These are phyloP conservation scores for Sebastes hubbsi DNA, from an alignment of 2,797 vertebrate genomes.

Conservation along the genomic window DNA sequence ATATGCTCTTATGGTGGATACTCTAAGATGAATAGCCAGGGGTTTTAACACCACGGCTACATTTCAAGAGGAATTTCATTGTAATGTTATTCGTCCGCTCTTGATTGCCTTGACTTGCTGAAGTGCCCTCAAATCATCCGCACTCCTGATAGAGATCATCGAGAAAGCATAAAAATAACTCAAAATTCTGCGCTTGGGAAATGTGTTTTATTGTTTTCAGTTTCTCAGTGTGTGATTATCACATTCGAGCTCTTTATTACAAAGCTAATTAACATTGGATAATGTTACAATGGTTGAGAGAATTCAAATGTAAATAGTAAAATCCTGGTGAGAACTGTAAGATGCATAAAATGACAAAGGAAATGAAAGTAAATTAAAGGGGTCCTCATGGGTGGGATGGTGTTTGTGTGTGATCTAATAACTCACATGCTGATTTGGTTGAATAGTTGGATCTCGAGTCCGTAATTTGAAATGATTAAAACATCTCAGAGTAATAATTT, in stretches of 20 bases:
- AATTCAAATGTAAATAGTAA: constrained; percentile 4
- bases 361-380: background rate
- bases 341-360: background rate
- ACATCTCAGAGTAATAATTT: background rate
- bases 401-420: background rate
- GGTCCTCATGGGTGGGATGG: background rate
- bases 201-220: background rate
- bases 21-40: background rate
- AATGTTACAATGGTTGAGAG: background rate
- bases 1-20: background rate
- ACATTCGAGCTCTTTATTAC: background rate
- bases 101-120: constrained; percentile 13
- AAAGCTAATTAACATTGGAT: constrained; percentile 7
- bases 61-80: background rate
- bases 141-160: background rate
- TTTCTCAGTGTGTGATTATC: background rate
- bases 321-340: background rate
- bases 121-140: constrained; percentile 16
- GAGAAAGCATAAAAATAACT: background rate
- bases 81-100: background rate
- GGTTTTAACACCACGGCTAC: background rate
- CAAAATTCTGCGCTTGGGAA: background rate
- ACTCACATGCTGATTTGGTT: background rate
- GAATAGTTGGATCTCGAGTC: background rate
- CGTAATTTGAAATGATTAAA: constrained; percentile 1